Evolutionary conservation across 2,113 vertebrate genomes (phyloP), one percentile per base, ranked within the genome.

Genomic region (Meriones unguiculatus): DNA sequence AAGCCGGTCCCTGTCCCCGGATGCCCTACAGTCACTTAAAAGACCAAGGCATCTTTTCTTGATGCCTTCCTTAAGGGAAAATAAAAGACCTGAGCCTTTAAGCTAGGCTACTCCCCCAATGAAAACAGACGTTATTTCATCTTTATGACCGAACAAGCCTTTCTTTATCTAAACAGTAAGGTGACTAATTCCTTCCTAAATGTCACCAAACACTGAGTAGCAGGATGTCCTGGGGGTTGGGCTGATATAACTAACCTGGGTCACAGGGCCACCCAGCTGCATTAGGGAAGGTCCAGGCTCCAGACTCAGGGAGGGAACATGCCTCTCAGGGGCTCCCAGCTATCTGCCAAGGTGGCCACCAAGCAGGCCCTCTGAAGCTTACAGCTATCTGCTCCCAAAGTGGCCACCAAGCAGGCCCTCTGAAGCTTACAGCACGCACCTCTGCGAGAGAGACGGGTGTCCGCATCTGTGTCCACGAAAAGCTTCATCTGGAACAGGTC

Each of bases 401-500:
- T 20, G 2, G 50, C 85, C 35, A 12, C 65, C 30, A 13, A 14
- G 32, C 30, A 46, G 2, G 32, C 77, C 62, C 52, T 11, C 4
- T 41, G 41, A 3, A 5, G 70, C 50, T 62, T 0, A 0, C 2
- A 32, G 0, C 57, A 91, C 89, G 97, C 96, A 99, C 99, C 99
- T 99, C 99, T 98, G 93, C 99, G 99, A 12, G 99, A 99, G 62
- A 99, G 99, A 50, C 99, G 98, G 2, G 99, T 99, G 98, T 99
- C 99, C 0, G 99, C 99, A 0, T 99, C 99, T 0, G 99, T 99
- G 98, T 99, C 99, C 87, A 99, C 99, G 1, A 99, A 99, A 28
- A 99, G 99, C 97, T 99, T 99, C 99, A 99, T 99, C 98, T 99
- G 99, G 98, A 99, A 99, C 57, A 99, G 98, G 95, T 99, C 99